Evolutionary conservation across 1,140 invertebrate species (phyloP).

Genomic region (Procambarus clarkii): DNA sequence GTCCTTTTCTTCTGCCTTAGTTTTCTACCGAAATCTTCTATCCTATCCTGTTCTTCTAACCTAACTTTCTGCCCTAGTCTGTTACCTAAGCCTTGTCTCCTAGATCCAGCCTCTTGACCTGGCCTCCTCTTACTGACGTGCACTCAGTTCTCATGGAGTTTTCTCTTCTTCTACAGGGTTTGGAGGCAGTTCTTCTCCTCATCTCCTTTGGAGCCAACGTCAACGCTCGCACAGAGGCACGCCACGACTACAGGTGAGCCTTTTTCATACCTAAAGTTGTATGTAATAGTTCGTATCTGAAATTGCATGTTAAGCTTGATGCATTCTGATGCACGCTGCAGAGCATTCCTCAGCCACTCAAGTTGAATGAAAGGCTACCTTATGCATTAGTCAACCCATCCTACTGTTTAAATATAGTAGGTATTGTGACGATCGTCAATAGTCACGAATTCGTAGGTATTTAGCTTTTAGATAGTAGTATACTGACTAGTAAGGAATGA

Average conservation of each 20-base stretch:
- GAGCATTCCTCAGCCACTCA: neutral
- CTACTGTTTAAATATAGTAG: too few species aligned
- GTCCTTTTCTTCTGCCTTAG: neutral
- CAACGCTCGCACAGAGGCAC: constrained; percentile 86
- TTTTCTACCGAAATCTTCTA: neutral
- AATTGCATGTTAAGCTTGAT: neutral
- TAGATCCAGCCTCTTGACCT: neutral
- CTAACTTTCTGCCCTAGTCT: neutral
- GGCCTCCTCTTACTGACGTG: neutral
- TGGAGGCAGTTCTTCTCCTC: constrained; percentile 86
- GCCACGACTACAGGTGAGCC: constrained; percentile 83
- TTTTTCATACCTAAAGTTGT: neutral
- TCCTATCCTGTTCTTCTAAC: neutral
- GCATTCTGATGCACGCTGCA: neutral
- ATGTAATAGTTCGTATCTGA: neutral
- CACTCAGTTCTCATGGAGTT: neutral
- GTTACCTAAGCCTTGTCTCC: neutral
- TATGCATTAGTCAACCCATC: too few species aligned
- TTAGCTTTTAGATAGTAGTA: too few species aligned
- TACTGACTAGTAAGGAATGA: too few species aligned
- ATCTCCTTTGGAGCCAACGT: constrained; percentile 88
- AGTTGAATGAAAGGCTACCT: too few species aligned
- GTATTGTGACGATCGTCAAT: too few species aligned
- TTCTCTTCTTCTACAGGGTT: constrained; percentile 78
- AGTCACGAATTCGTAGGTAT: too few species aligned